Conservation (phyloP, 2,797 vertebrate species). For the Hypotaenidia philippensis region DNA sequence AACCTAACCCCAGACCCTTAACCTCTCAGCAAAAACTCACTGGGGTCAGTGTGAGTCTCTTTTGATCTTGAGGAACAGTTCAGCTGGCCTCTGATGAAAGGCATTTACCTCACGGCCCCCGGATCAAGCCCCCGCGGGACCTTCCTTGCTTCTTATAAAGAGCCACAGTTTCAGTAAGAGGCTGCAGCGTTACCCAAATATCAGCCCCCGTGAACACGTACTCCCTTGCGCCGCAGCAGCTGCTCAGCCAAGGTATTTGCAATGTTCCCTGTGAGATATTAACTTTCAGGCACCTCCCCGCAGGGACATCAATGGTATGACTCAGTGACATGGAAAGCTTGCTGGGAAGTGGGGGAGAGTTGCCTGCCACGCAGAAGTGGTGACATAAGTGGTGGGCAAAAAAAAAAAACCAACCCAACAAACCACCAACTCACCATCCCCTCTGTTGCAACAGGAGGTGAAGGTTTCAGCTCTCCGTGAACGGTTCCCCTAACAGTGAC, state of each 20-base stretch:
- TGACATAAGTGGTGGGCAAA: slow-evolving; percentile 44
- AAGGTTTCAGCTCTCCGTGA: slow-evolving; percentile 24
- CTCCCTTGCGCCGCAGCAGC: rapidly evolving
- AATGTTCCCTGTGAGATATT: not conserved
- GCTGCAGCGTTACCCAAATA: not conserved
- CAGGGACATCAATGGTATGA: not conserved
- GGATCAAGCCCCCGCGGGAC: not conserved
- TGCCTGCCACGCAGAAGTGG: not conserved
- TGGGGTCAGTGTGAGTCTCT: not conserved
- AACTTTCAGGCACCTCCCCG: not conserved
- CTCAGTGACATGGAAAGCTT: slow-evolving; percentile 10
- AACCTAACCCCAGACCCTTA: not conserved
- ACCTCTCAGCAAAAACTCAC: not conserved
- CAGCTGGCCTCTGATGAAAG: not conserved
- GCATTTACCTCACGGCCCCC: not conserved
- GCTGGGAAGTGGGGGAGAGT: slow-evolving; percentile 42
- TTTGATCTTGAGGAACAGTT: not conserved
- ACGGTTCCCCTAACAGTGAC: slow-evolving; percentile 28
- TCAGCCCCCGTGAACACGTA: not conserved
- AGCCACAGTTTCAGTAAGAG: not conserved
- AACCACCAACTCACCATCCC: not conserved
- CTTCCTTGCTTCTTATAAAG: not conserved
- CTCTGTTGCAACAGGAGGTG: slow-evolving; percentile 63
- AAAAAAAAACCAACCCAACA: not conserved
- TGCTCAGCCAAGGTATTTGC: slow-evolving; percentile 1